These are phyloP conservation scores for Drosophila leonis DNA, from an alignment of 2,888 invertebrate species.

Conservation along the genomic window DNA sequence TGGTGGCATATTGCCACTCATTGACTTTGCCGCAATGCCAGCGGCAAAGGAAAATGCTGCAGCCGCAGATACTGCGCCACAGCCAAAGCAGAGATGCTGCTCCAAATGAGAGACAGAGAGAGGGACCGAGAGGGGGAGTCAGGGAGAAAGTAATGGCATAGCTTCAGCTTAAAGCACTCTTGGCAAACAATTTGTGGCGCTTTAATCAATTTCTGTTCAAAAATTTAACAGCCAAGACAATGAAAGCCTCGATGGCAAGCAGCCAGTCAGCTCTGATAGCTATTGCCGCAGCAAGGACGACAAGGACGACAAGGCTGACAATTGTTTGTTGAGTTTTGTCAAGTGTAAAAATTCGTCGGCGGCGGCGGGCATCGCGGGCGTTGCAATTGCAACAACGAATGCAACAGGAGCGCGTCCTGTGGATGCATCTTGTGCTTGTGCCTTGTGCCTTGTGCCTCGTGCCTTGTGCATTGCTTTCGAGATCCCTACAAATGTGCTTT, in stretches of 20 bases:
- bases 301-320: slow-evolving; percentile 69
- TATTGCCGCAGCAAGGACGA: slow-evolving; percentile 16
- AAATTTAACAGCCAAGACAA: slow-evolving; percentile 74
- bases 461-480: slow-evolving; percentile 20
- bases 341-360: slow-evolving; percentile 62
- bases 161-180: slow-evolving; percentile 54
- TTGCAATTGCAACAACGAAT: slow-evolving; percentile 35
- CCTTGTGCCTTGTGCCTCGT: neutral
- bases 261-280: slow-evolving; percentile 6
- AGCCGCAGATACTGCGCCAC: slow-evolving; percentile 27
- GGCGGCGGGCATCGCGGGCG: neutral
- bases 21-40: slow-evolving; percentile 79
- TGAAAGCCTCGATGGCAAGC: slow-evolving; percentile 25
- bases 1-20: slow-evolving; percentile 84
- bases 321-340: slow-evolving; percentile 79
- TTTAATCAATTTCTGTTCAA: slow-evolving; percentile 77
- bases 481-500: slow-evolving; percentile 72
- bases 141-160: slow-evolving; percentile 11
- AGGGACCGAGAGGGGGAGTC: neutral
- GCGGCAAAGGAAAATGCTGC: slow-evolving; percentile 68
- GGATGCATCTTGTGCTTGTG: slow-evolving; percentile 2
- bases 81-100: neutral
- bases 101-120: neutral
- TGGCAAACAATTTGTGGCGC: slow-evolving; percentile 65
- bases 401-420: slow-evolving; percentile 67